Percentiles rank a stretch among this genome's conserved stretches.
These are phyloP conservation scores for Plebejus anna DNA, from an alignment of 2,888 invertebrate genomes.

Conservation along the genomic window DNA sequence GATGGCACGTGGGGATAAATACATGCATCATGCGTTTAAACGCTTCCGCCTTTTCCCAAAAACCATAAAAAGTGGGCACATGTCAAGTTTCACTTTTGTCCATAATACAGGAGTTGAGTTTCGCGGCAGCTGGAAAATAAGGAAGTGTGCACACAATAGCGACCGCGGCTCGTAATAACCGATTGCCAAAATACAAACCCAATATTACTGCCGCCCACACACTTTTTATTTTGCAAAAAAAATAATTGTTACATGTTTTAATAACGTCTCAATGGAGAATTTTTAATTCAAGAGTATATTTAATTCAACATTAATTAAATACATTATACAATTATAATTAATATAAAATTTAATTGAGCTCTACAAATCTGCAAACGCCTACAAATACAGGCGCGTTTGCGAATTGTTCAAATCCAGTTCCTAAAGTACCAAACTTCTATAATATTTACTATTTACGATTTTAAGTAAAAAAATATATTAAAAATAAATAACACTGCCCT, in stretches of 20 bases:
- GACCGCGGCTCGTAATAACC: slow-evolving; percentile 50
- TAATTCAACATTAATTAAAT: background rate
- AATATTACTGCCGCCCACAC: slow-evolving; percentile 17
- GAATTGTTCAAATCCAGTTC: background rate
- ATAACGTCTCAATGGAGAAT: background rate
- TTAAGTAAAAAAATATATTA: too few species aligned
- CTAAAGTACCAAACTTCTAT: background rate
- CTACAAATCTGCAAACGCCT: background rate
- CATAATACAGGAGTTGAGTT: slow-evolving; percentile 63
- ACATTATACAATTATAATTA: too few species aligned
- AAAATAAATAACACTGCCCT: background rate
- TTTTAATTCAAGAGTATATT: background rate
- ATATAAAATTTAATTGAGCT: background rate
- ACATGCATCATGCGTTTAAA: slow-evolving; percentile 27
- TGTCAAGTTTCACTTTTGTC: slow-evolving; percentile 60
- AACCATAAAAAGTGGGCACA: slow-evolving; percentile 52
- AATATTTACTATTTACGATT: too few species aligned
- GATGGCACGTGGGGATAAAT: slow-evolving; percentile 42
- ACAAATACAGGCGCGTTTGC: background rate
- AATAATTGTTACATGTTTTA: background rate
- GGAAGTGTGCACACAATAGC: slow-evolving; percentile 61
- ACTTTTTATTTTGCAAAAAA: slow-evolving; percentile 17
- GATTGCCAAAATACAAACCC: slow-evolving; percentile 56
- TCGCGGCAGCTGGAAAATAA: slow-evolving; percentile 68
- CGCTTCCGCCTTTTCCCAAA: slow-evolving; percentile 40